These are phyloP conservation scores for Axis porcinus DNA, from an alignment of 2,113 vertebrate genomes.

Conservation along the genomic window DNA sequence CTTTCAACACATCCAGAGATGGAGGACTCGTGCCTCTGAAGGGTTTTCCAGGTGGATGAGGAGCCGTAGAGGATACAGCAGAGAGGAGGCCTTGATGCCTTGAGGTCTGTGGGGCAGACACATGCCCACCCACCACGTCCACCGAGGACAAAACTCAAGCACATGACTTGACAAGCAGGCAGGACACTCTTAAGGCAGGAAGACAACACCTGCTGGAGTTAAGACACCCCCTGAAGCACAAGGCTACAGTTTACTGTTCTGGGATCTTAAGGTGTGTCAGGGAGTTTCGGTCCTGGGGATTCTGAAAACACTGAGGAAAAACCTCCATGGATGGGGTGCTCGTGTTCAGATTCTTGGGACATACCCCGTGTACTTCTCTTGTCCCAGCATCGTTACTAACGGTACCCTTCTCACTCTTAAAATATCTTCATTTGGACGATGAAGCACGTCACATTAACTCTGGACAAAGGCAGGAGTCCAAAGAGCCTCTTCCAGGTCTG, in stretches of 20 bases:
- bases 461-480: background rate
- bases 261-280: background rate
- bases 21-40: background rate
- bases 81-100: background rate
- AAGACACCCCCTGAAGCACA: background rate
- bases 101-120: background rate
- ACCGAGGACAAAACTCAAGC: background rate
- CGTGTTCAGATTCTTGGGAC: background rate
- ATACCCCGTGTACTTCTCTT: background rate
- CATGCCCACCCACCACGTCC: background rate
- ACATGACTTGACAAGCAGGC: background rate
- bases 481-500: background rate
- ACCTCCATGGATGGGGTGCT: background rate
- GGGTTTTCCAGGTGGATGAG: background rate
- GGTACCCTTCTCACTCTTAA: background rate
- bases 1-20: background rate
- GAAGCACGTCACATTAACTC: slow-evolving; percentile 11
- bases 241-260: background rate
- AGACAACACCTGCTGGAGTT: background rate
- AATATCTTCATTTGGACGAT: background rate
- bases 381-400: background rate
- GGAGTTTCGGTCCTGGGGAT: background rate
- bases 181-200: background rate
- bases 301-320: background rate
- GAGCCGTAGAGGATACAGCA: background rate